Evolutionary conservation across 1,140 invertebrate genomes (phyloP).

Genomic region (Propsilocerus akamusi): DNA sequence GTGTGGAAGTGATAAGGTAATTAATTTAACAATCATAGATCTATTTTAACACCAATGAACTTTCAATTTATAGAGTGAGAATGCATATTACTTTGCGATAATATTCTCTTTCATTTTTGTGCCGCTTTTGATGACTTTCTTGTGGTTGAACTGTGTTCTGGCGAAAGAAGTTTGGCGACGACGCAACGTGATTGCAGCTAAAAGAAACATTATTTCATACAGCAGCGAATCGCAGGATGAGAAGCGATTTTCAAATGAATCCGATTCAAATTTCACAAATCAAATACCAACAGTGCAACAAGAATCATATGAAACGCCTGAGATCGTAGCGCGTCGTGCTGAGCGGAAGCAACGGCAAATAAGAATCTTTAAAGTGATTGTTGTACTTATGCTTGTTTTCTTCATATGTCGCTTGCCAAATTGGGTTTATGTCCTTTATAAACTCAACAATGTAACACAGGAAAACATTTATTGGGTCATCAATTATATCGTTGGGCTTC

Average conservation of each 20-base stretch:
- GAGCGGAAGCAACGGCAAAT: slow-evolving; percentile 25
- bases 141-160: slow-evolving; percentile 31
- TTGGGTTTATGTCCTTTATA: slow-evolving; percentile 28
- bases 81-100: slow-evolving; percentile 21
- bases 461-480: slow-evolving; percentile 24
- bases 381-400: slow-evolving; percentile 30
- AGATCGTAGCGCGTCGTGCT: slow-evolving; percentile 4
- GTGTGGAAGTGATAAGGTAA: slow-evolving; percentile 10
- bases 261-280: slow-evolving; percentile 8
- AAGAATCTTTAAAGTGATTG: slow-evolving; percentile 30
- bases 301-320: not conserved
- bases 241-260: too few relatives aligned
- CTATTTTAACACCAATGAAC: slow-evolving; percentile 8
- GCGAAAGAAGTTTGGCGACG: slow-evolving; percentile 28
- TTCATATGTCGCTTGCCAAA: slow-evolving; percentile 29
- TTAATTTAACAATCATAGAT: slow-evolving; percentile 8
- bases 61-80: slow-evolving; percentile 16
- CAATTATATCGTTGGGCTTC: slow-evolving; percentile 24
- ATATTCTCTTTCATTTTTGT: slow-evolving; percentile 30
- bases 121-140: slow-evolving; percentile 28
- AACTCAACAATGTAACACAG: slow-evolving; percentile 18
- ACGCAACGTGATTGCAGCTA: slow-evolving; percentile 10
- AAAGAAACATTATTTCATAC: slow-evolving; percentile 1
- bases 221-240: too few relatives aligned
- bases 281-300: slow-evolving; percentile 7